A percentile compares a stretch with the other conserved stretches of the same genome.
Evolutionary conservation across 2,113 vertebrate species (phyloP).

Genomic region (Urocitellus parryii): DNA sequence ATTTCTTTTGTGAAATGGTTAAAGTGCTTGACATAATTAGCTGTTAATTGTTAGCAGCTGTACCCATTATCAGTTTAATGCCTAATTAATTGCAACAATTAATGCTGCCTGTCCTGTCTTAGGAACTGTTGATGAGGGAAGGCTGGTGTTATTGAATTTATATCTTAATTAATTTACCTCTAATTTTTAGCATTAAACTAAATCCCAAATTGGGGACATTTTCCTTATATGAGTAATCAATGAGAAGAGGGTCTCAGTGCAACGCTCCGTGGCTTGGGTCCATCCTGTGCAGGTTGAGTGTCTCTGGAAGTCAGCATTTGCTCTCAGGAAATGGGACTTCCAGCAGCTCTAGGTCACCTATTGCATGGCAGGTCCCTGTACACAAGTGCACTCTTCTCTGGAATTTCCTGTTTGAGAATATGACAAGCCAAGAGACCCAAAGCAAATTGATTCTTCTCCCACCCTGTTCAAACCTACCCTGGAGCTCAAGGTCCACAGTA

Average conservation of each 20-base stretch:
- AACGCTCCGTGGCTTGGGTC: too few relatives aligned
- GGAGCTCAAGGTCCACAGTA: not conserved
- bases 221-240: not conserved
- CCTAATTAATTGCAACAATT: slow-evolving; percentile 90
- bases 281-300: not conserved
- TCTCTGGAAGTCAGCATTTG: not conserved
- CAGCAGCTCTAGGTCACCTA: not conserved
- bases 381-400: not conserved
- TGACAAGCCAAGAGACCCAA: not conserved
- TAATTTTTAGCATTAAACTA: slow-evolving; percentile 80
- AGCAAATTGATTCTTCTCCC: not conserved
- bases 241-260: not conserved
- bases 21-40: slow-evolving; percentile 87
- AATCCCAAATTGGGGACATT: slow-evolving; percentile 57
- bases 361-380: not conserved
- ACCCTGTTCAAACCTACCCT: not conserved
- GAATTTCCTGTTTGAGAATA: not conserved
- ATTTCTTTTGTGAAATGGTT: slow-evolving; percentile 80
- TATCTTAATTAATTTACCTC: slow-evolving; percentile 86
- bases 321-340: not conserved
- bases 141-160: slow-evolving; percentile 83
- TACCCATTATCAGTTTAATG: slow-evolving; percentile 89
- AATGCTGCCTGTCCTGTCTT: slow-evolving; percentile 85
- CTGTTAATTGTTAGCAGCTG: slow-evolving; percentile 89
- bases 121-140: slow-evolving; percentile 85